Evolutionary conservation across 2,888 invertebrate genomes (phyloP).

Genomic region (Cephus sareptanus): DNA sequence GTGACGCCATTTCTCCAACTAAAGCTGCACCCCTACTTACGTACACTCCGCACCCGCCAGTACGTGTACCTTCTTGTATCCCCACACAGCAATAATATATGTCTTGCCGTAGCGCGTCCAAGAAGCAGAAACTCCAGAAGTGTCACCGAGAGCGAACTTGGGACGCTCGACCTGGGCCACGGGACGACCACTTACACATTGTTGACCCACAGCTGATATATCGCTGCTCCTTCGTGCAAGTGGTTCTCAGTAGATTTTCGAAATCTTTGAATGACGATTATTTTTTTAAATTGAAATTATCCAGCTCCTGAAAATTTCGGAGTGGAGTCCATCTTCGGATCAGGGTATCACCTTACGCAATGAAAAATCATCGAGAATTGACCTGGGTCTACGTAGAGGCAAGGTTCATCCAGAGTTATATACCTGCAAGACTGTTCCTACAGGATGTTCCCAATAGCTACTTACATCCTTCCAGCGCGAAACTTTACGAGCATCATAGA

Average conservation of each 20-base stretch:
- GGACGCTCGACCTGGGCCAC: conserved; percentile 49
- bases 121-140: conserved; percentile 61
- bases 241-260: conserved; percentile 43
- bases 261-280: not conserved
- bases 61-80: conserved; percentile 16
- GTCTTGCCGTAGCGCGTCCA: conserved; percentile 48
- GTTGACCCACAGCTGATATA: conserved; percentile 61
- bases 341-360: not conserved
- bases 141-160: conserved; percentile 60
- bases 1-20: conserved; percentile 29
- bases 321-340: not conserved
- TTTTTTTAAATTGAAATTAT: not conserved
- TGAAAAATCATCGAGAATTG: not conserved
- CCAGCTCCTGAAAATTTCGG: not conserved
- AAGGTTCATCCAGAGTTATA: not conserved
- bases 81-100: conserved; percentile 44
- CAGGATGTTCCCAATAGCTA: not conserved
- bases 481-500: conserved; percentile 39
- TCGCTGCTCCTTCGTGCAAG: conserved; percentile 48
- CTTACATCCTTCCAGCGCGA: not conserved
- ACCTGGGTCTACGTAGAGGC: not conserved
- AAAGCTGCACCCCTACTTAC: conserved; percentile 17
- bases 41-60: conserved; percentile 20
- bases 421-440: not conserved
- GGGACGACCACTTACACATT: conserved; percentile 56